Evolutionary conservation across 2,888 invertebrate species (phyloP).

Genomic region (Hirudinaria manillensis): DNA sequence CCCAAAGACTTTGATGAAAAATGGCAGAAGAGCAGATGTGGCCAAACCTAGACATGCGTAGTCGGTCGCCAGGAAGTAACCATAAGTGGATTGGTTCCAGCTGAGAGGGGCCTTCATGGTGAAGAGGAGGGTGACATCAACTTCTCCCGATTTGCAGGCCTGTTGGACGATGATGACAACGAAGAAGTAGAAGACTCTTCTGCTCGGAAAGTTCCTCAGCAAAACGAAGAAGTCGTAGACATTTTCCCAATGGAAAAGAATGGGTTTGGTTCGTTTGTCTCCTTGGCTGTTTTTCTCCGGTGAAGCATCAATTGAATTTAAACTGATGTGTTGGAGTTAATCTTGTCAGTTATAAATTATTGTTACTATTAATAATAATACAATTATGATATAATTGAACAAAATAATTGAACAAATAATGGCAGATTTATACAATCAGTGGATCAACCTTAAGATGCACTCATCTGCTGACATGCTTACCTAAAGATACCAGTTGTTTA

Average conservation of each 20-base stretch:
- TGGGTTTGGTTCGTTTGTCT: conserved; percentile 8
- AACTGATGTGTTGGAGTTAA: neutral
- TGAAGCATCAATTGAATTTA: neutral
- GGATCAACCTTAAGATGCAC: too few species aligned
- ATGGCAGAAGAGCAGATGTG: conserved; percentile 48
- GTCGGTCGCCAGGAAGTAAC: conserved; percentile 50
- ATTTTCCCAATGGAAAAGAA: conserved; percentile 5
- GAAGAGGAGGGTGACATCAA: conserved; percentile 50
- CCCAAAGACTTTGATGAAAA: conserved; percentile 44
- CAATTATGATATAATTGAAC: neutral
- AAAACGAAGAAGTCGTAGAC: conserved; percentile 4
- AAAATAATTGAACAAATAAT: too few species aligned
- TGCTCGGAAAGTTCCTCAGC: conserved; percentile 10
- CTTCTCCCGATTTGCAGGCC: conserved; percentile 50
- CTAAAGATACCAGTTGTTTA: too few species aligned
- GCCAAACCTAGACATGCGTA: conserved; percentile 51
- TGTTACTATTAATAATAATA: neutral
- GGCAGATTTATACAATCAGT: too few species aligned
- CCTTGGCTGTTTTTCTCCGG: neutral
- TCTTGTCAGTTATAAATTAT: neutral
- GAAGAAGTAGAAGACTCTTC: conserved; percentile 43
- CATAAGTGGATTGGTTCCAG: conserved; percentile 49
- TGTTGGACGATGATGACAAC: conserved; percentile 44
- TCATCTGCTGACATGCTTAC: too few species aligned
- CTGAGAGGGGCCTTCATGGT: conserved; percentile 48